Conservation (phyloP, 2,888 invertebrate genomes). For the Parochlus steinenii region DNA sequence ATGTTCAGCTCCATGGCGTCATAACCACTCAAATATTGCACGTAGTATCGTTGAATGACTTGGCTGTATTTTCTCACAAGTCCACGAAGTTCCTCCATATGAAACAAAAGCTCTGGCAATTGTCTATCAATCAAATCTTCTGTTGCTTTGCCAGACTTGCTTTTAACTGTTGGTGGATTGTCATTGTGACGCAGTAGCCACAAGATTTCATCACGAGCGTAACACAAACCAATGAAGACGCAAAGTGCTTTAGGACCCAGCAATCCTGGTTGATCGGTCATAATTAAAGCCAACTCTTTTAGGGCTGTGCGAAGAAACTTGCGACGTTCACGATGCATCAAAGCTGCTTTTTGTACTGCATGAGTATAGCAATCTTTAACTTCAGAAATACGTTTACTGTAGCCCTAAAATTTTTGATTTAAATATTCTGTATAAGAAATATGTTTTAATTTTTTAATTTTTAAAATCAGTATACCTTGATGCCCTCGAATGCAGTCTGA, state of each 20-base stretch:
- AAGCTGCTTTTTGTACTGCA: constrained; percentile 79
- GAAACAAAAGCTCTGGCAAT: constrained; percentile 90
- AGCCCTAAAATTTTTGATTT: too few relatives aligned
- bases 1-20: constrained; percentile 86
- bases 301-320: constrained; percentile 91
- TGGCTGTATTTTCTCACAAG: constrained; percentile 91
- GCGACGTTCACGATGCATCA: constrained; percentile 84
- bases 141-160: constrained; percentile 70
- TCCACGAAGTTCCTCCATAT: constrained; percentile 93
- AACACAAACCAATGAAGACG: constrained; percentile 90
- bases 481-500: constrained; percentile 80
- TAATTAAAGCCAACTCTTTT: constrained; percentile 84
- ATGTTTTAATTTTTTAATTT: too few relatives aligned
- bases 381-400: constrained; percentile 82
- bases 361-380: constrained; percentile 88
- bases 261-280: constrained; percentile 95
- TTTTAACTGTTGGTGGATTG: constrained; percentile 69
- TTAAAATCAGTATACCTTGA: constrained; percentile 92
- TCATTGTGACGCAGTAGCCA: constrained; percentile 95
- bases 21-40: constrained; percentile 90
- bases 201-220: constrained; percentile 90
- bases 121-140: constrained; percentile 92
- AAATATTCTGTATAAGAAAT: too few relatives aligned
- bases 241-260: constrained; percentile 93
- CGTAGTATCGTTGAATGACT: constrained; percentile 93